Conservation (phyloP, 2,797 vertebrate genomes). For the Falco novaeseelandiae region DNA sequence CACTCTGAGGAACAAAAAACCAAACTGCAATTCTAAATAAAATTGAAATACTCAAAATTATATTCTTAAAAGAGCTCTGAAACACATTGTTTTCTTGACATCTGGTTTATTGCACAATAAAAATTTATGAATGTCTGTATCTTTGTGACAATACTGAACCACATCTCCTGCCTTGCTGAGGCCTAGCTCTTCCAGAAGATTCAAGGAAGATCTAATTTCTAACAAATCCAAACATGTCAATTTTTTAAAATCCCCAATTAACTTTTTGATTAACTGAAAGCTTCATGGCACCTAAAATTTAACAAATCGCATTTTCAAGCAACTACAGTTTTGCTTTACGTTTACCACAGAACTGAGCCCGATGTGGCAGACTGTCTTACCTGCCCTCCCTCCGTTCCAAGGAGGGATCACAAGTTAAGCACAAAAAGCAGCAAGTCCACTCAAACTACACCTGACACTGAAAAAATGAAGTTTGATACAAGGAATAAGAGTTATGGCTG, state of each 20-base stretch:
- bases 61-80: constrained; percentile 40
- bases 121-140: constrained; percentile 19
- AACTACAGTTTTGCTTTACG: not conserved
- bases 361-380: not conserved
- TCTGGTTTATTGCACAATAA: constrained; percentile 65
- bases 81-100: constrained; percentile 64
- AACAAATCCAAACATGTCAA: not conserved
- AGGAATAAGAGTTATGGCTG: not conserved
- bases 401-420: not conserved
- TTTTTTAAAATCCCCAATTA: not conserved
- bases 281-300: not conserved
- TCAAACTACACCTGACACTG: not conserved
- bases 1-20: constrained; percentile 31
- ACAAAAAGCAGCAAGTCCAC: not conserved
- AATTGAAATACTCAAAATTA: constrained; percentile 48
- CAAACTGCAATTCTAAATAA: constrained; percentile 33
- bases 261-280: not conserved
- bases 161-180: not conserved
- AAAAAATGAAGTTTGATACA: not conserved
- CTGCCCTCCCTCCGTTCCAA: not conserved
- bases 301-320: not conserved
- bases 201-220: not conserved
- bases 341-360: not conserved
- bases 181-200: not conserved
- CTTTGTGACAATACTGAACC: constrained; percentile 41